A percentile compares a stretch with the other conserved stretches of the same genome.
These are phyloP conservation scores for Hydrocynus forskahlii DNA, from an alignment of 2,797 vertebrate genomes.

Conservation along the genomic window DNA sequence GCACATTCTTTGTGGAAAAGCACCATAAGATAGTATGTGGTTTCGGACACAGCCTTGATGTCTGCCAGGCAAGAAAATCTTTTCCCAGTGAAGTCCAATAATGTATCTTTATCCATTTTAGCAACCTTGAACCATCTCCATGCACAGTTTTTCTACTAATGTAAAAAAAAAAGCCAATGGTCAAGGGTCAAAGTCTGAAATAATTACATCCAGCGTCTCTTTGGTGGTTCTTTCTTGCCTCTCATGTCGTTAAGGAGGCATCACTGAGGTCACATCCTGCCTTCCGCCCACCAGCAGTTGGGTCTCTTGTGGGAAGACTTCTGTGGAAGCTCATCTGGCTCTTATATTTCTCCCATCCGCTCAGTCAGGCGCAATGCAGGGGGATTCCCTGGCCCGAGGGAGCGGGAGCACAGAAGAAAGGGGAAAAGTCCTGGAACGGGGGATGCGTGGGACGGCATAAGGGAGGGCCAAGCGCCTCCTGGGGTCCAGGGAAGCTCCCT, in stretches of 20 bases:
- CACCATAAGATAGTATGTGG: no score
- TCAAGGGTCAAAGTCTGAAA: conserved; percentile 11
- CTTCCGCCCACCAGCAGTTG: conserved; percentile 17
- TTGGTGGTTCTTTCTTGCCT: conserved; percentile 9
- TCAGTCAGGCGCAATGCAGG: conserved; percentile 17
- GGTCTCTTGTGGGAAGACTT: conserved; percentile 30
- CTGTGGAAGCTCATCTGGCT: conserved; percentile 24
- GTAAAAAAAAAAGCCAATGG: not conserved
- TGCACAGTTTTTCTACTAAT: not conserved
- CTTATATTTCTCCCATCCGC: conserved; percentile 27
- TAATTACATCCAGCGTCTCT: conserved; percentile 10
- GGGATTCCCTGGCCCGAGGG: conserved; percentile 20
- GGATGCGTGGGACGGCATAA: not conserved
- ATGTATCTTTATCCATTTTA: not conserved
- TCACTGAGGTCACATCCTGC: conserved; percentile 39
- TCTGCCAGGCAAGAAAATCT: not conserved
- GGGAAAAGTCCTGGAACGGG: conserved; percentile 9
- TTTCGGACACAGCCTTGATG: not conserved
- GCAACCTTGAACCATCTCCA: not conserved
- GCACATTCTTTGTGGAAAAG: no score
- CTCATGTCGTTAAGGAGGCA: conserved; percentile 27
- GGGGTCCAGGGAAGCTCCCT: not conserved
- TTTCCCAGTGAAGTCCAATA: not conserved
- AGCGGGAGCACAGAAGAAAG: not conserved
- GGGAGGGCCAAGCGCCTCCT: not conserved